phyloP scores from a whole-genome alignment of 2,888 invertebrate species.

The Nomada ruficornis region DNA sequence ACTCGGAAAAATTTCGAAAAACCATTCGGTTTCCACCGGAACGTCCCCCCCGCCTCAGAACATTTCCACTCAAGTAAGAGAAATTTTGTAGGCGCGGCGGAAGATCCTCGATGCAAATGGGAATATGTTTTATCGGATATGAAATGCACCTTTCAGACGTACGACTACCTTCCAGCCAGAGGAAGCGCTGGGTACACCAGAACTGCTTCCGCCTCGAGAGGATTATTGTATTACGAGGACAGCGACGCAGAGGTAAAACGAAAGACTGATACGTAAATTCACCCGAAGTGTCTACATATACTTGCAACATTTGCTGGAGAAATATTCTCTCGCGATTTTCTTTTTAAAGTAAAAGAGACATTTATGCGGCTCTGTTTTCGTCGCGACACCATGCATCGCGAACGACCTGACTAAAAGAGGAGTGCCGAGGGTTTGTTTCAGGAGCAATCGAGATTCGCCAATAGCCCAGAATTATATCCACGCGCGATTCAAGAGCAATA shows the following conservation, averaged over 20 bases:
- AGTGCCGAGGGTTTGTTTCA: constrained; percentile 77
- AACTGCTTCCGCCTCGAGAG: constrained; percentile 74
- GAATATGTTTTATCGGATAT: constrained; percentile 17
- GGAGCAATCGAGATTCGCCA: constrained; percentile 76
- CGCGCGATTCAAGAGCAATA: constrained; percentile 71
- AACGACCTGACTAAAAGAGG: constrained; percentile 31
- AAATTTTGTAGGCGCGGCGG: constrained; percentile 23
- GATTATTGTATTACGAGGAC: constrained; percentile 78
- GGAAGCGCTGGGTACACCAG: constrained; percentile 64
- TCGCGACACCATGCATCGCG: background rate
- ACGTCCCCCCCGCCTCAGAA: constrained; percentile 95
- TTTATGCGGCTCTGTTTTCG: background rate
- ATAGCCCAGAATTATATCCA: constrained; percentile 80
- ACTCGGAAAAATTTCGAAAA: constrained; percentile 47
- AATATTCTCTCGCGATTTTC: background rate
- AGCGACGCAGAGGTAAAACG: constrained; percentile 81
- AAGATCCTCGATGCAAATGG: background rate
- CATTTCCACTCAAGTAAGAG: constrained; percentile 92
- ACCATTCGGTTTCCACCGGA: constrained; percentile 87
- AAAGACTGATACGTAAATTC: background rate
- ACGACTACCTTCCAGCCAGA: constrained; percentile 82
- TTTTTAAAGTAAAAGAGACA: background rate
- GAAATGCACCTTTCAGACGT: constrained; percentile 84
- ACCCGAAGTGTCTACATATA: background rate
- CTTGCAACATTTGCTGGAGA: too few species aligned